phyloP scores from a whole-genome alignment of 2,888 invertebrate species.

The Caenorhabditis sp. region DNA sequence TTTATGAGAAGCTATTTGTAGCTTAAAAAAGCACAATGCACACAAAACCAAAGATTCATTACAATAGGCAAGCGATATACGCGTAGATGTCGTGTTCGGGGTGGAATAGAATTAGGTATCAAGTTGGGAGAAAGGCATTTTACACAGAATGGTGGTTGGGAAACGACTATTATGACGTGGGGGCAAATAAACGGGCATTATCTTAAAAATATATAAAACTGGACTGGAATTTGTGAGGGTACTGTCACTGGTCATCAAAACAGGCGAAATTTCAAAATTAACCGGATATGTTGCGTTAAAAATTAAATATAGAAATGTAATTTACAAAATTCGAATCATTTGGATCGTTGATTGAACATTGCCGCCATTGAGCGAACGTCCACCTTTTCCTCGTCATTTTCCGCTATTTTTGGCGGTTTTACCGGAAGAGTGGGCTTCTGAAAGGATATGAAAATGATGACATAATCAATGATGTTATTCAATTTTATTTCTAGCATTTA shows the following conservation, averaged over 20 bases:
- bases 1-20: too few species aligned
- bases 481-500: background rate
- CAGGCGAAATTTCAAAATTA: background rate
- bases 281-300: constrained; percentile 7
- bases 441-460: background rate
- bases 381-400: constrained; percentile 38
- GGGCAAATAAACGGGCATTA: background rate
- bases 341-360: constrained; percentile 49
- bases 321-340: too few species aligned
- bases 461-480: constrained; percentile 3
- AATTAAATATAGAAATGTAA: too few species aligned
- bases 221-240: background rate
- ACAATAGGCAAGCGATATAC: constrained; percentile 3
- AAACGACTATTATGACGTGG: background rate
- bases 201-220: background rate
- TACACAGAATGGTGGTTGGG: background rate
- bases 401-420: constrained; percentile 35
- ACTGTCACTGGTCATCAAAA: constrained; percentile 3
- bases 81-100: background rate
- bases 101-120: background rate
- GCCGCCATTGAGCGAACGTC: constrained; percentile 58
- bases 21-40: background rate
- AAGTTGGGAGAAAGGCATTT: background rate
- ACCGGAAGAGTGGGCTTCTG: constrained; percentile 59
- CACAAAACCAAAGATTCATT: constrained; percentile 2